Evolutionary conservation across 2,888 invertebrate species (phyloP).

Genomic region (Torymus auratus): DNA sequence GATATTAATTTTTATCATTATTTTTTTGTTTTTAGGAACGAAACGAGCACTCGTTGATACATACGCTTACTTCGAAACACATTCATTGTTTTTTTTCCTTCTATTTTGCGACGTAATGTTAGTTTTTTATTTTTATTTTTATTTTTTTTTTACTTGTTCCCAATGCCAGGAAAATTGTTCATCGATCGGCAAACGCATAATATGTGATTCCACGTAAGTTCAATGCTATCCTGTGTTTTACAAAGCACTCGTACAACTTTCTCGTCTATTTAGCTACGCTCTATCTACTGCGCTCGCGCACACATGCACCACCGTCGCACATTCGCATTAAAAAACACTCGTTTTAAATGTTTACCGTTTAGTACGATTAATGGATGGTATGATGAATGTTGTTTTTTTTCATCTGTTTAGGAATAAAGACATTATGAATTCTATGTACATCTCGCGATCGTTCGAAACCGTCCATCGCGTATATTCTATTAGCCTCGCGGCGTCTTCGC

Average conservation of each 20-base stretch:
- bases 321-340: slow-evolving; percentile 52
- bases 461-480: slow-evolving; percentile 12
- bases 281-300: slow-evolving; percentile 2
- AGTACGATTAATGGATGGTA: slow-evolving; percentile 61
- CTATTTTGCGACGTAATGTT: slow-evolving; percentile 9
- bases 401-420: slow-evolving; percentile 58
- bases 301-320: slow-evolving; percentile 13
- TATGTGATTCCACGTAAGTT: slow-evolving; percentile 18
- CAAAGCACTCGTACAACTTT: slow-evolving; percentile 23
- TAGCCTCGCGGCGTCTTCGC: slow-evolving; percentile 45
- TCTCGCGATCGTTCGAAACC: slow-evolving; percentile 40
- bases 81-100: slow-evolving; percentile 16
- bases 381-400: slow-evolving; percentile 39
- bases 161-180: slow-evolving; percentile 56
- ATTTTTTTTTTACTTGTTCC: slow-evolving; percentile 46
- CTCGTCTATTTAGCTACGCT: slow-evolving; percentile 12
- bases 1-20: slow-evolving; percentile 42
- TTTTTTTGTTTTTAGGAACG: slow-evolving; percentile 55
- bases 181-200: slow-evolving; percentile 38
- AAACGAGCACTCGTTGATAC: slow-evolving; percentile 51
- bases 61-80: slow-evolving; percentile 37
- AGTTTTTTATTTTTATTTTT: no score
- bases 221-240: slow-evolving; percentile 29
- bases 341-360: slow-evolving; percentile 50
- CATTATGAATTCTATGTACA: slow-evolving; percentile 56